Evolutionary conservation across 2,797 vertebrate genomes (phyloP).

Genomic region (Anableps anableps): DNA sequence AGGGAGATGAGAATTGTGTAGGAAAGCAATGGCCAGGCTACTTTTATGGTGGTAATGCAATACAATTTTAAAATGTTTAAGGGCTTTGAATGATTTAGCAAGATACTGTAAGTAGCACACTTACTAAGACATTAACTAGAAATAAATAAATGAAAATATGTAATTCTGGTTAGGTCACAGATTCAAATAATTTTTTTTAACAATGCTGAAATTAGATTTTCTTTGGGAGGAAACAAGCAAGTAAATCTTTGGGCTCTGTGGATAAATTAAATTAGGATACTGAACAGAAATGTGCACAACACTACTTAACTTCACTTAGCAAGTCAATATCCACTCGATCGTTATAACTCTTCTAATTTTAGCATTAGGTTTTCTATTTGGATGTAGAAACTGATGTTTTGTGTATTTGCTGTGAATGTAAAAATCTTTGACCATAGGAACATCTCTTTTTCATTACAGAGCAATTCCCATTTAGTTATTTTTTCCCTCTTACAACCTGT

Average conservation of each 20-base stretch:
- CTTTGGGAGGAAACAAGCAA: not conserved
- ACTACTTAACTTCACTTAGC: constrained; percentile 45
- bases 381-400: constrained; percentile 30
- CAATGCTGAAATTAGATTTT: not conserved
- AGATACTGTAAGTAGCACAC: not conserved
- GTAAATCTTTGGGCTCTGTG: constrained; percentile 44
- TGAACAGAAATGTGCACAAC: constrained; percentile 23
- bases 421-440: constrained; percentile 59
- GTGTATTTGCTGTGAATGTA: constrained; percentile 39
- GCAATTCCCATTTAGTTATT: constrained; percentile 64
- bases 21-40: too few relatives aligned
- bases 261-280: constrained; percentile 38
- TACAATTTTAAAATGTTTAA: not conserved
- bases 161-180: not conserved
- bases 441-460: constrained; percentile 43
- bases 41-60: not conserved
- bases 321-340: constrained; percentile 35
- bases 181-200: not conserved
- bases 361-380: constrained; percentile 72
- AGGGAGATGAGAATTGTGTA: too few relatives aligned
- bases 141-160: not conserved
- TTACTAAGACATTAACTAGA: not conserved
- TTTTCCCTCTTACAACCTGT: constrained; percentile 46
- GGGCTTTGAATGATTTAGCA: not conserved
- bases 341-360: constrained; percentile 64